These are phyloP conservation scores for Agrenia bidenticulata DNA, from an alignment of 2,888 invertebrate species.

Conservation along the genomic window DNA sequence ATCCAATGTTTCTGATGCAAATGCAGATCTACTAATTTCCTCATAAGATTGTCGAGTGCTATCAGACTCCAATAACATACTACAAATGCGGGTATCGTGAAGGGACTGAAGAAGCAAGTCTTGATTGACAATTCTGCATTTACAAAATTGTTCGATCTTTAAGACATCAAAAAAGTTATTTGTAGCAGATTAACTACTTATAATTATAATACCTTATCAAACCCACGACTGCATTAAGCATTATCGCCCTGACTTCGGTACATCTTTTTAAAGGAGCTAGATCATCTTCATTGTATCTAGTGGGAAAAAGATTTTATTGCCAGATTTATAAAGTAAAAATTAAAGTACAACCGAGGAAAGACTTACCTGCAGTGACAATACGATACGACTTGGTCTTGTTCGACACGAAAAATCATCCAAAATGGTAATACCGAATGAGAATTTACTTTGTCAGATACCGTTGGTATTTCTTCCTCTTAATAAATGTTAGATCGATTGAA, in stretches of 20 bases:
- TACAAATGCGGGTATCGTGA: conserved; percentile 67
- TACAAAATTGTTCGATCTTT: too few relatives aligned
- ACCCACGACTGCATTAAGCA: conserved; percentile 26
- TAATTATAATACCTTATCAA: conserved; percentile 31
- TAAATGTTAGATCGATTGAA: too few relatives aligned
- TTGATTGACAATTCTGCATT: conserved; percentile 69
- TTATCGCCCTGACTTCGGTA: conserved; percentile 27
- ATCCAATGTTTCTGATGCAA: neutral
- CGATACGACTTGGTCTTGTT: conserved; percentile 63
- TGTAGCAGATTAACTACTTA: too few relatives aligned
- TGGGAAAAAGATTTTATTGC: conserved; percentile 8
- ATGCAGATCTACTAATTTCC: neutral
- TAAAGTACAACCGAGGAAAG: neutral
- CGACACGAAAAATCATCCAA: conserved; percentile 69
- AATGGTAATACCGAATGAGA: conserved; percentile 58
- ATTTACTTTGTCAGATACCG: too few relatives aligned
- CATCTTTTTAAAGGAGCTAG: conserved; percentile 27
- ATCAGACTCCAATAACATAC: conserved; percentile 68
- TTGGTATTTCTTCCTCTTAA: too few relatives aligned
- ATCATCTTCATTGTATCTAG: conserved; percentile 45
- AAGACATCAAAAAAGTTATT: too few relatives aligned
- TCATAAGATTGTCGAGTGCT: conserved; percentile 45
- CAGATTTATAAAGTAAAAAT: conserved; percentile 15
- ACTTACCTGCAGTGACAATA: conserved; percentile 69
- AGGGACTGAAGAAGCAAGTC: conserved; percentile 68